These are phyloP conservation scores for Macquaria ambigua DNA, from an alignment of 2,113 vertebrate genomes.

Conservation along the genomic window DNA sequence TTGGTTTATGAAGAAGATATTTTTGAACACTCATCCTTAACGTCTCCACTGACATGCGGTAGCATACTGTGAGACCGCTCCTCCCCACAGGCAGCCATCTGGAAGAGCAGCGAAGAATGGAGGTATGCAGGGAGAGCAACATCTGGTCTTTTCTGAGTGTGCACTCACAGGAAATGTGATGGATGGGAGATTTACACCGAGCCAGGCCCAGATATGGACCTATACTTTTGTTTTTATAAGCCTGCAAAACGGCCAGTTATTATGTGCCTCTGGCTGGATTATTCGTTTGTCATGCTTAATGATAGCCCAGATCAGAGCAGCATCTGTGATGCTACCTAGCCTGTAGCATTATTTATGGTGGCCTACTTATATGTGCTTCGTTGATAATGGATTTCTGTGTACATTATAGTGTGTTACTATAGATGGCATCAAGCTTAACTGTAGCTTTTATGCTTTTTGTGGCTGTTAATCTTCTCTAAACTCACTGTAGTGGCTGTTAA, in stretches of 20 bases:
- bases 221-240: conserved; percentile 57
- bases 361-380: background rate
- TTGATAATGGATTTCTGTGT: conserved; percentile 44
- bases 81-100: conserved; percentile 70
- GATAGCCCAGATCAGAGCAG: conserved; percentile 18
- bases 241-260: conserved; percentile 31
- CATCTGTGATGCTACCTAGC: background rate
- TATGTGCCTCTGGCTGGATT: conserved; percentile 31
- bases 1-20: conserved; percentile 20
- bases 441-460: conserved; percentile 37
- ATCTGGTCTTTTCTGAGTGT: conserved; percentile 71
- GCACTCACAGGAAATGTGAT: conserved; percentile 57
- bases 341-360: conserved; percentile 8
- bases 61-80: conserved; percentile 53
- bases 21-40: conserved; percentile 44
- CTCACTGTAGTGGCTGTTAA: conserved; percentile 7
- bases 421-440: conserved; percentile 37
- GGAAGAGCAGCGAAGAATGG: conserved; percentile 57
- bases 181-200: conserved; percentile 55
- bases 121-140: conserved; percentile 72
- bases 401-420: conserved; percentile 14
- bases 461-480: conserved; percentile 42
- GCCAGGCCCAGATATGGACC: conserved; percentile 41
- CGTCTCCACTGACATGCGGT: conserved; percentile 37
- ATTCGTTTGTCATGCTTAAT: conserved; percentile 42